phyloP scores from a whole-genome alignment of 1,140 invertebrate species.

The Cepaea nemoralis region DNA sequence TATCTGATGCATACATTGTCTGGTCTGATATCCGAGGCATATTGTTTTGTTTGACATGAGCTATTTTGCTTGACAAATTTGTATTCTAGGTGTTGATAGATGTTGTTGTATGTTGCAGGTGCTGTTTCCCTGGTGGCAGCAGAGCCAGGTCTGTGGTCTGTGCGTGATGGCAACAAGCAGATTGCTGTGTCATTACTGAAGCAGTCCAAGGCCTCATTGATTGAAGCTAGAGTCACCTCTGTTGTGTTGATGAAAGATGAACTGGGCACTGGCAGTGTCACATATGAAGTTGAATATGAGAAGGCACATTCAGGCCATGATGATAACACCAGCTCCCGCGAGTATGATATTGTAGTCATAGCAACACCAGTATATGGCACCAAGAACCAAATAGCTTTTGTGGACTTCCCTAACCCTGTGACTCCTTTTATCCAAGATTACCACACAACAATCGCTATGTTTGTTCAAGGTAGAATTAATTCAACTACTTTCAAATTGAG shows the following conservation, averaged over 20 bases:
- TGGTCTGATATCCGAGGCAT: too few relatives aligned
- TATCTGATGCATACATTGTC: too few relatives aligned
- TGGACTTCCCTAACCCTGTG: slow-evolving; percentile 67
- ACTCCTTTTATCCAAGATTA: slow-evolving; percentile 70
- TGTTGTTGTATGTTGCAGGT: slow-evolving; percentile 47
- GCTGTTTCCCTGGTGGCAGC: slow-evolving; percentile 76
- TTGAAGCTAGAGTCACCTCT: slow-evolving; percentile 66
- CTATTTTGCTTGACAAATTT: too few relatives aligned
- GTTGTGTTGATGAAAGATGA: slow-evolving; percentile 58
- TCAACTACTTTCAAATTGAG: slow-evolving; percentile 72
- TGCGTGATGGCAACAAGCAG: slow-evolving; percentile 78
- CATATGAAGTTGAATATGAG: slow-evolving; percentile 55
- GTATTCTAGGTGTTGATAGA: too few relatives aligned
- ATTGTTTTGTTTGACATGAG: too few relatives aligned
- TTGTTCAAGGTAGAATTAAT: slow-evolving; percentile 75
- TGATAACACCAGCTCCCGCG: slow-evolving; percentile 38
- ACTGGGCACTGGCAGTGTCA: slow-evolving; percentile 39
- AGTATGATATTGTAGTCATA: slow-evolving; percentile 78
- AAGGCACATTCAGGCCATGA: slow-evolving; percentile 26
- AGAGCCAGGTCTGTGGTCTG: slow-evolving; percentile 75
- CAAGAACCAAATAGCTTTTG: slow-evolving; percentile 69
- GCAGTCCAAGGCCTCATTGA: slow-evolving; percentile 70
- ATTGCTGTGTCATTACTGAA: slow-evolving; percentile 73
- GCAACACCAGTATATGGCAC: slow-evolving; percentile 75
- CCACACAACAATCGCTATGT: slow-evolving; percentile 76